Base-by-base conservation (phyloP, 1,140 invertebrate genomes). In the Cydia fagiglandana region DNA sequence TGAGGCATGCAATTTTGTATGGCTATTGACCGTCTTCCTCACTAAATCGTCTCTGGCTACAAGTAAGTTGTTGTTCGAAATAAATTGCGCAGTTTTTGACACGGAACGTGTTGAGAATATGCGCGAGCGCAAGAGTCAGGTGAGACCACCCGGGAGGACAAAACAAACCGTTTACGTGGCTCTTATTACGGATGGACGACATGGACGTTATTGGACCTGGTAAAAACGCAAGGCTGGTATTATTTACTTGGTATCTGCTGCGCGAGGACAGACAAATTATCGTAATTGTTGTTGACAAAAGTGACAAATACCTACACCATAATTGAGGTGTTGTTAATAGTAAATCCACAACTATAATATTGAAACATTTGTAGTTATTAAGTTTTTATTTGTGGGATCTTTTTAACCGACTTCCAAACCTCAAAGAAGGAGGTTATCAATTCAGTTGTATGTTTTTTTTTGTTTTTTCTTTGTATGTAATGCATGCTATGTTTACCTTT, bases 31-130 rank as follows among this genome's bases (percentile, higher is more conserved):
- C 1, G 50, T 24, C 56, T 20, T 24, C 56, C 9, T 24, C 15
- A 12, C 20, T 24, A 24, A 24, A 20, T 4, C 0, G 7, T 61
- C 56, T 61, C 9, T 61, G 56, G 0, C n/a, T 50, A 66, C 34
- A 6, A n/a, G 15, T 17, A 45, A 34, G 66, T 70, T 38, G 66
- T 70, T 70, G 34, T 70, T 70, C 17, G 38, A 70, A 70, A 70
- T 20, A 20, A 70, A 70, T 70, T 70, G 66, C 66, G 66, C 66
- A 70, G 66, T 70, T 70, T 70, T 70, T 70, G 38, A 70, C 66
- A 70, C 66, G 66, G 34, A 41, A 70, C 66, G 66, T 70, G 66
- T 70, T 24, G 34, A 41, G 30, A 45, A 70, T 38, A 70, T 38
- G 66, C 66, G 66, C 66, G 9, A 13, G 66, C 66, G 66, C 66